Evolutionary conservation across 2,888 invertebrate species (phyloP), one percentile per base, ranked within the genome.

Genomic region (Trichacis sp.): DNA sequence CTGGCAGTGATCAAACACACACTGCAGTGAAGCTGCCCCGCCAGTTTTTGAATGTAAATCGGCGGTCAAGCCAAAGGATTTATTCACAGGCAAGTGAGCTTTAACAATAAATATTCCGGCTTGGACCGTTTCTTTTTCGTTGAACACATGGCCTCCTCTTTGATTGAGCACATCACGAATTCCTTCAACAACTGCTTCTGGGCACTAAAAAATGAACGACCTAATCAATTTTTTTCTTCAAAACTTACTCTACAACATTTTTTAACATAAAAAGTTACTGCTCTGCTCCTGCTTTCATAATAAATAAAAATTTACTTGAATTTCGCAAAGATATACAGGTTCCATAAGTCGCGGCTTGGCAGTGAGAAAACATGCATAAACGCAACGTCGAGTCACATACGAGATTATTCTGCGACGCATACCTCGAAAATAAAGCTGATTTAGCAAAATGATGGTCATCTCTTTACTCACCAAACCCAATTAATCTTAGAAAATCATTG

Each of bases 1-100:
- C 87, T 98, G 96, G 99, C 99, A 99, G 86, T 99, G 99, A 86
- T 99, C 98, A 87, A 99, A 99, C 84, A 99, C 98, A 87, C 98
- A 98, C 88, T 99, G 99, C 82, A 98, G 99, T 94, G 99, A 98
- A 77, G 99, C 99, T 87, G 99, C 98, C 38, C 99, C 99, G 73
- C 98, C 98, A 65, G 99, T 99, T 87, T 97, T 95, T 82, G 93
- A 93, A 80, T 99, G 93, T 77, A 99, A 89, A 88, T 99, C 98
- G 77, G 97, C 97, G 58, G 98, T 98, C 89, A 99, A 99, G 84
- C 98, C 99, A 87, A 99, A 99, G 64, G 99, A 99, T 87, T 99
- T 99, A 87, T 98, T 99, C 85, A 99, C 99, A 76, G 99, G 99
- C 87, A 99, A 89, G 87, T 95, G 96, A 24, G 99, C 98, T 89